Conservation (phyloP, 1,140 invertebrate species). For the Lethocerus indicus region DNA sequence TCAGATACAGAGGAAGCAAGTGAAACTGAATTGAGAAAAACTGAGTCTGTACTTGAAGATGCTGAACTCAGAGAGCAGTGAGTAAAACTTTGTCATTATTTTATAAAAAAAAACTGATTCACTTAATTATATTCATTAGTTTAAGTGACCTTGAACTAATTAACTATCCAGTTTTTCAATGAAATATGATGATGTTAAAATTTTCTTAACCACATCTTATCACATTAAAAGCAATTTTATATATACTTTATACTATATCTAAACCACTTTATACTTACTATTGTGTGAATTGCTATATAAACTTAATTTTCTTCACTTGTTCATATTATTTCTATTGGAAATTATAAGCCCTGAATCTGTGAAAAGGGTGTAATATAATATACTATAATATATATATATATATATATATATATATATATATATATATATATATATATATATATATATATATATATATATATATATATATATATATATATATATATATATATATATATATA, state of each 20-base stretch:
- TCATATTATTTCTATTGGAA: too few relatives aligned
- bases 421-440: neutral
- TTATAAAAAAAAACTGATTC: neutral
- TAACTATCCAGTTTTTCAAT: neutral
- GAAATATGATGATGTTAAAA: neutral
- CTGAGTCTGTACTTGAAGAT: slow-evolving; percentile 40
- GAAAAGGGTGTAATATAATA: neutral
- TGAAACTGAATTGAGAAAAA: slow-evolving; percentile 68
- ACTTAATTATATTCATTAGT: neutral
- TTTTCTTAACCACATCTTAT: too few relatives aligned
- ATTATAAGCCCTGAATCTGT: too few relatives aligned
- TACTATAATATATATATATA: neutral
- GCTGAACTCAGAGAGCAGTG: slow-evolving; percentile 86
- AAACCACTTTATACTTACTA: too few relatives aligned
- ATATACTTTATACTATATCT: too few relatives aligned
- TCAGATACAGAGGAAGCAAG: slow-evolving; percentile 80
- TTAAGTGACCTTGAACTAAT: neutral
- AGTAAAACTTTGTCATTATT: slow-evolving; percentile 23
- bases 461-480: neutral
- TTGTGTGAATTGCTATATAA: too few relatives aligned
- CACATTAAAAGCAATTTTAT: too few relatives aligned
- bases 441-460: neutral
- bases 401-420: neutral
- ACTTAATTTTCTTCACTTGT: too few relatives aligned
- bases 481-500: slow-evolving; percentile 7